phyloP scores from a whole-genome alignment of 2,797 vertebrate genomes.

The Spheniscus humboldti region DNA sequence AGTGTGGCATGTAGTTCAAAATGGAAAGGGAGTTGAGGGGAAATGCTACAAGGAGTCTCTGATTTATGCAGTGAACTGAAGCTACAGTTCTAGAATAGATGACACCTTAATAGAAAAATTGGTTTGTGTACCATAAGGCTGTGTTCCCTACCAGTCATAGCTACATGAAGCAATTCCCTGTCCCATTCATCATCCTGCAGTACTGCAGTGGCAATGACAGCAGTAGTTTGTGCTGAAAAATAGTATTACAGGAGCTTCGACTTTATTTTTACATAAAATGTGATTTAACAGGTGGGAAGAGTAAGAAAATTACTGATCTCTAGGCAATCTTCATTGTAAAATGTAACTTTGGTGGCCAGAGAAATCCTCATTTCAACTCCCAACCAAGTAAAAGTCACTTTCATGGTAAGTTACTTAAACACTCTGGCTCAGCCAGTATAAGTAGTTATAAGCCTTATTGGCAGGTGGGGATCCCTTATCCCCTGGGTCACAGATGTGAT shows the following conservation, averaged over 20 bases:
- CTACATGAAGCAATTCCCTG: background rate
- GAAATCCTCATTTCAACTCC: background rate
- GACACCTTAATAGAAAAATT: background rate
- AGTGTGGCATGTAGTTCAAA: background rate
- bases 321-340: background rate
- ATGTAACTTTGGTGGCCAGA: background rate
- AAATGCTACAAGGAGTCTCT: background rate
- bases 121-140: background rate
- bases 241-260: background rate
- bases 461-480: slow-evolving; percentile 3
- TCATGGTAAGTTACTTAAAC: background rate
- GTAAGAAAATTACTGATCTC: background rate
- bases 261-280: background rate
- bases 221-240: background rate
- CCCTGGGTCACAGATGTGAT: background rate
- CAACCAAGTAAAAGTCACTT: background rate
- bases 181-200: background rate
- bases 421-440: background rate
- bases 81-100: background rate
- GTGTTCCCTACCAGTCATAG: background rate
- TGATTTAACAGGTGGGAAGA: background rate
- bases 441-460: slow-evolving; percentile 49
- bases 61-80: background rate
- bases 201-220: background rate
- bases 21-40: background rate